These are phyloP conservation scores for Hypotaenidia philippensis DNA, from an alignment of 2,797 vertebrate genomes.

Conservation along the genomic window DNA sequence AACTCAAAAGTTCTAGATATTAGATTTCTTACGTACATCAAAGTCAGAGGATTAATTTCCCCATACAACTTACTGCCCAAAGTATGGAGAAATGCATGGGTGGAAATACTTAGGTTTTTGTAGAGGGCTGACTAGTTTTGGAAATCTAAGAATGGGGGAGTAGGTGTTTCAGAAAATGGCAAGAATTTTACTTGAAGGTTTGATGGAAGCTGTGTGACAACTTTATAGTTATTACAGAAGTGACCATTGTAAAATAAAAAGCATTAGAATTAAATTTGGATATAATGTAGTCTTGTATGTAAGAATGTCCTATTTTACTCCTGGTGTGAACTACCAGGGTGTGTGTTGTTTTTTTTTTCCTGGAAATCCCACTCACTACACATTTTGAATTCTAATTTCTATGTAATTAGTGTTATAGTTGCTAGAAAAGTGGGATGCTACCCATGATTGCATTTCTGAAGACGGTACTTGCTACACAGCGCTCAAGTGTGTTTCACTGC, in stretches of 20 bases:
- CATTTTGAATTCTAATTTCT: neutral
- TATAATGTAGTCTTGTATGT: neutral
- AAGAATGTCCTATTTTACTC: neutral
- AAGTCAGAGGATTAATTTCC: neutral
- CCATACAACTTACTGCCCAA: neutral
- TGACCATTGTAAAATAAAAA: neutral
- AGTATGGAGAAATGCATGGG: neutral
- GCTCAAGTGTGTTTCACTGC: neutral
- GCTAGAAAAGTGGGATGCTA: neutral
- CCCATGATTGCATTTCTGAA: neutral
- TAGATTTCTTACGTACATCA: neutral
- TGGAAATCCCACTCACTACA: neutral
- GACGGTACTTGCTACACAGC: neutral
- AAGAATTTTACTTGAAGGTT: neutral
- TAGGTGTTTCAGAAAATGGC: neutral
- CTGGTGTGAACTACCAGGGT: neutral
- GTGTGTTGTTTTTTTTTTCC: no score
- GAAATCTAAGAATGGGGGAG: neutral
- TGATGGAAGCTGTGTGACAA: neutral
- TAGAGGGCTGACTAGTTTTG: neutral
- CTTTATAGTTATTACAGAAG: neutral
- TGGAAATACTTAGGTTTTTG: neutral
- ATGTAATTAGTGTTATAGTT: neutral
- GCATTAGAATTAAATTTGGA: neutral
- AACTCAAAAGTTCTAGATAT: neutral